These are phyloP conservation scores for Dallia pectoralis DNA, from an alignment of 2,797 vertebrate genomes.

Conservation along the genomic window DNA sequence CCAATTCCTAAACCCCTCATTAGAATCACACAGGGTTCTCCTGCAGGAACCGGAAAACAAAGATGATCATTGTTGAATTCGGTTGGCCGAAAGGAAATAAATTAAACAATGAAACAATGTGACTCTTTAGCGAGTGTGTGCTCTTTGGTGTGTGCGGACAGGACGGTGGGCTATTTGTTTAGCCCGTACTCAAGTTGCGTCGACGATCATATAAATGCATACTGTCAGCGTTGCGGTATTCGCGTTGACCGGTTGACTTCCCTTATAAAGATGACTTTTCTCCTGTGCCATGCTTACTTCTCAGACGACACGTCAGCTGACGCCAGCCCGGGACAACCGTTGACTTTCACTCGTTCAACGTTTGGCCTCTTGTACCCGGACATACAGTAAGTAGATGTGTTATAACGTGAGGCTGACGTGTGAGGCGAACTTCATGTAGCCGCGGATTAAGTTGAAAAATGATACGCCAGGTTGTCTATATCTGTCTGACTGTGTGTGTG, in stretches of 20 bases:
- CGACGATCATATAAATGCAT: slow-evolving; percentile 1
- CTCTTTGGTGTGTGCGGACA: neutral
- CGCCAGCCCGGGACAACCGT: slow-evolving; percentile 7
- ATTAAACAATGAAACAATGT: slow-evolving; percentile 1
- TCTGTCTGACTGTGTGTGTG: no score
- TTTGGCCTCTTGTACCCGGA: neutral
- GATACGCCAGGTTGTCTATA: neutral
- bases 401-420: slow-evolving; percentile 25
- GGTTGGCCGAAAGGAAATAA: neutral
- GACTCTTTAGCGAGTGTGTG: slow-evolving; percentile 13
- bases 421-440: slow-evolving; percentile 33
- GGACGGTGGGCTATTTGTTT: neutral
- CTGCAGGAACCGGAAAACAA: neutral
- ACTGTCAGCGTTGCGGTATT: neutral
- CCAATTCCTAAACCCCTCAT: slow-evolving; percentile 6
- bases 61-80: neutral
- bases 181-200: neutral
- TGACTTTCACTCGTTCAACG: slow-evolving; percentile 13
- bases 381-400: slow-evolving; percentile 17
- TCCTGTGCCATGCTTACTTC: neutral
- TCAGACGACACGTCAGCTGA: slow-evolving; percentile 12
- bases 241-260: slow-evolving; percentile 5
- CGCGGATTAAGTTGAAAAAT: slow-evolving; percentile 18
- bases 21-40: slow-evolving; percentile 8
- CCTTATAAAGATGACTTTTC: slow-evolving; percentile 4